Base-by-base conservation (phyloP, 1,140 invertebrate species). In the Aphelenchoides avenae region DNA sequence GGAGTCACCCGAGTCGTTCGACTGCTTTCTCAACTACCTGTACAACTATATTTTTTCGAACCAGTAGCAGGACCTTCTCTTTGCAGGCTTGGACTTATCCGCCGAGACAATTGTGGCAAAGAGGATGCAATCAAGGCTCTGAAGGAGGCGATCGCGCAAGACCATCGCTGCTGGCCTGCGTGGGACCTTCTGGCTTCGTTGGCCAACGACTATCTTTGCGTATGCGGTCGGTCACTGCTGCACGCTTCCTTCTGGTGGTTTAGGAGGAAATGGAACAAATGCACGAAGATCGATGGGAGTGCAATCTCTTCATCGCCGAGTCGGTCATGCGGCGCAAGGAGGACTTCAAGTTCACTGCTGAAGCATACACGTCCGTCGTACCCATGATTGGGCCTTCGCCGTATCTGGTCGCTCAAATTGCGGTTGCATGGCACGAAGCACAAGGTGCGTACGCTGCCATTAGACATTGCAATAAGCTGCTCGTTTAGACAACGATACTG, bases 401-500 rank as follows among this genome's bases (percentile, higher is more conserved):
- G 2, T 67, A 71, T 29, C 39, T 67, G 18, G 15, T 70, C 11
- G 52, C 60, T 27, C 63, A 62, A 22, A 62, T 70, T 11, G 65
- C 61, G 15, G 46, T 63, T 0, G 67, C 51, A 6, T 41, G 62
- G 39, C 50, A 61, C 11, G 62, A 67, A 46, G 37, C 70, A 11
- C 65, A 67, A 54, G 60, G 60, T 62, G 26, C 15, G n/a, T 3
- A 3, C 15, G n/a, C 7, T 44, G 13, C 26, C 5, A 58, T 61
- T 3, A 22, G 57, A 9, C 22, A 64, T 52, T 11, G 22, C 66
- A 44, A 30, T 11, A 3, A 54, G 24, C 15, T 48, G 18, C 27
- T 13, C n/a, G 22, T 56, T 34, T 42, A 73, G 70, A 74, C 34
- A 60, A 73, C 39, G 54, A 65, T 15, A 47, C 40, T 11, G 73